Evolutionary conservation across 2,113 vertebrate species (phyloP).

Genomic region (Heterocephalus glaber): DNA sequence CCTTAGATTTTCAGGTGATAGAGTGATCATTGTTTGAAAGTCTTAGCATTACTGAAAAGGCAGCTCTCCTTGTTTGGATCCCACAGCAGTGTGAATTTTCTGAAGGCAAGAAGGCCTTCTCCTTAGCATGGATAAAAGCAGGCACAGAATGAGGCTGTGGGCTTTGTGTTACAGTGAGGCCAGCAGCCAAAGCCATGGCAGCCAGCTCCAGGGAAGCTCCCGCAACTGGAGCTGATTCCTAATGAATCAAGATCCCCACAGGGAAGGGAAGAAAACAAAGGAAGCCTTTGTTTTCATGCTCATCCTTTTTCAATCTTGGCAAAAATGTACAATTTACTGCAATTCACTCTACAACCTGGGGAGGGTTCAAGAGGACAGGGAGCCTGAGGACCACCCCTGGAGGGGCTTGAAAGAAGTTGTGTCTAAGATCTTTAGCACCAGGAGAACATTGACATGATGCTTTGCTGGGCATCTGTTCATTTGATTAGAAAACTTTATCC

Average conservation of each 20-base stretch:
- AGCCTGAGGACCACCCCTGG: constrained; percentile 4
- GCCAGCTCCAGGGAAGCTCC: background rate
- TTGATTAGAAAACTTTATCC: background rate
- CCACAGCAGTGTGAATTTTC: constrained; percentile 47
- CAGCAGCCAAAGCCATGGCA: background rate
- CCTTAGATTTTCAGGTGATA: constrained; percentile 66
- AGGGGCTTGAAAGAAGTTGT: background rate
- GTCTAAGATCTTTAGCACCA: constrained; percentile 11
- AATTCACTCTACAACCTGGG: background rate
- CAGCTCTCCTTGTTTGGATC: constrained; percentile 49
- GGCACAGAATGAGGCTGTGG: background rate
- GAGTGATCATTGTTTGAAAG: constrained; percentile 63
- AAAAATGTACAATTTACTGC: background rate
- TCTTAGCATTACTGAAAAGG: constrained; percentile 56
- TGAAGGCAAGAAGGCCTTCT: background rate
- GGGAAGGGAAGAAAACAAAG: constrained; percentile 50
- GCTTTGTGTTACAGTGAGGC: background rate
- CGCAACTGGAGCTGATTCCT: background rate
- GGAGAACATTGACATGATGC: background rate
- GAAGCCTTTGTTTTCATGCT: background rate
- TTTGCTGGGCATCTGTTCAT: background rate
- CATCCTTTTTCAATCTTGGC: background rate
- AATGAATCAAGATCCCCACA: constrained; percentile 12
- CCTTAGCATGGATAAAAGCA: constrained; percentile 18
- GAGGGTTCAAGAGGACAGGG: constrained; percentile 1